phyloP scores from a whole-genome alignment of 2,797 vertebrate genomes.

The Cossypha polioptera region DNA sequence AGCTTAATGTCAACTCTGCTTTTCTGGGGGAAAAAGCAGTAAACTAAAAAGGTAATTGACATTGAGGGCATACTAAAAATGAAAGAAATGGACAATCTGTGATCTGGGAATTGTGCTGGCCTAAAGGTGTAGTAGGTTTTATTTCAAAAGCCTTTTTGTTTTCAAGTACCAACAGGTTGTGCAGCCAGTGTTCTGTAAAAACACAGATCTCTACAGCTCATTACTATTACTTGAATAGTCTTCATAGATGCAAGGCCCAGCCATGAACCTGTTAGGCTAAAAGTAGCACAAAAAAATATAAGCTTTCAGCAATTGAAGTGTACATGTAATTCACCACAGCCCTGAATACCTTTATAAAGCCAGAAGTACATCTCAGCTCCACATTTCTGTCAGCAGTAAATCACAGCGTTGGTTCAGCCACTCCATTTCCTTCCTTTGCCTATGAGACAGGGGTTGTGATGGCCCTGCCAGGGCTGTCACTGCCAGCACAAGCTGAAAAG shows the following conservation, averaged over 20 bases:
- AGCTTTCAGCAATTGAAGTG: neutral
- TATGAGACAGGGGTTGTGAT: neutral
- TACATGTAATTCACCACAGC: neutral
- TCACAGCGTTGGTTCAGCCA: neutral
- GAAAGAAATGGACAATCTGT: neutral
- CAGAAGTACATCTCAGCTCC: neutral
- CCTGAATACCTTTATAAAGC: neutral
- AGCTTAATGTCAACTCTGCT: slow-evolving; percentile 36
- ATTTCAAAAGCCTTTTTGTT: neutral
- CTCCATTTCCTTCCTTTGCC: neutral
- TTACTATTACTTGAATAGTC: neutral
- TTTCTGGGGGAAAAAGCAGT: slow-evolving; percentile 5
- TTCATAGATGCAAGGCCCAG: neutral
- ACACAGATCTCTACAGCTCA: neutral
- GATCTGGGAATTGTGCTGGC: neutral
- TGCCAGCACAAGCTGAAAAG: neutral
- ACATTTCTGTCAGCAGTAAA: neutral
- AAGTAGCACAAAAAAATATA: neutral
- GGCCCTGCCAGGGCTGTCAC: neutral
- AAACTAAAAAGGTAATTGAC: slow-evolving; percentile 45
- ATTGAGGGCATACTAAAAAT: neutral
- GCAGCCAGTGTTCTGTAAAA: neutral
- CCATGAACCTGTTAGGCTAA: neutral
- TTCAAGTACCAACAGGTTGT: neutral
- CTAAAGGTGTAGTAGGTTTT: neutral